Evolutionary conservation across 37 sponge, comb jelly and placozoan genomes (phyloP), one percentile per base, ranked within the genome.

Genomic region (Halisarca cf. caerulea): DNA sequence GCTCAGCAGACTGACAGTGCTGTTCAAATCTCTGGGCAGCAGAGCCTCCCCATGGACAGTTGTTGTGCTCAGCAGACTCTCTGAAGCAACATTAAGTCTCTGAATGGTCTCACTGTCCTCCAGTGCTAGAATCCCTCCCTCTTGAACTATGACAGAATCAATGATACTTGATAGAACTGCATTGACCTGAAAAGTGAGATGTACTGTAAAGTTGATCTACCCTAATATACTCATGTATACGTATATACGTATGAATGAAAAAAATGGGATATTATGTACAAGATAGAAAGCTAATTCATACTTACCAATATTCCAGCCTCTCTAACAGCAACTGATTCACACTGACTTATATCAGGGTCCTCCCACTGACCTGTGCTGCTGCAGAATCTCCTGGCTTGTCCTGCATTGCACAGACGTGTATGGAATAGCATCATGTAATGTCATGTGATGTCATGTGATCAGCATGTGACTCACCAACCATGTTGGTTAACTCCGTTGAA

Each of bases 321-420:
- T 27, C 64, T 61, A 7, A 61, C 24, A 28, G 64, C 30, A 28
- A 61, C 64, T 27, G 64, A 61, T 23, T 61, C 20, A 27, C 64
- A 61, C 64, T 61, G 64, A 6, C 64, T 61, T 23, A 61, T 23
- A 61, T 61, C 64, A 28, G 64, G 64, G 20, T 61, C 64, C 64
- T 21, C 23, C 64, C 64, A 61, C 64, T 61, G 64, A 61, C 64
- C 64, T 61, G 64, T 28, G 64, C 64, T 61, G 23, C 23, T 15
- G 15, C 64, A 61, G 24, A 61, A 61, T 61, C 64, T 61, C 5
- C 30, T 28, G 5, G 64, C 64, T 27, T 28, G 64, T 61, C 64
- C 64, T 61, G 64, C 15, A 23, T 21, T 23, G 30, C 30, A 61
- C 64, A 61, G 5, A 27, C 51, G 11, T 11, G 17, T 17, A 18